These are phyloP conservation scores for Hydrozoanthus gracilis DNA, from an alignment of 92 coral and sea anemone species.

Conservation along the genomic window DNA sequence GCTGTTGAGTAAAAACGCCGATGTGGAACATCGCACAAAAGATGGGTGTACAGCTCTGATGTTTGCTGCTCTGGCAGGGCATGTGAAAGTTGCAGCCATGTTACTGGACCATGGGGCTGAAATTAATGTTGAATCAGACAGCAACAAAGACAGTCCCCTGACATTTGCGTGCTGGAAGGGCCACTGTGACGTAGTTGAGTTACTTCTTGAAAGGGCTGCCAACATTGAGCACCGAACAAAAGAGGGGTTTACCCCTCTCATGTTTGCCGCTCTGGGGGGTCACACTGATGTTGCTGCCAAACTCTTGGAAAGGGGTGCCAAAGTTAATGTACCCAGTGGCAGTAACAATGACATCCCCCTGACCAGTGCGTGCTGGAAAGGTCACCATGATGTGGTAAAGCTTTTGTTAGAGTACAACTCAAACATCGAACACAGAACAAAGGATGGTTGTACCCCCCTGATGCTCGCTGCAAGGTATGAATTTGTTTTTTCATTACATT, in stretches of 20 bases:
- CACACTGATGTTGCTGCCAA: constrained; percentile 98
- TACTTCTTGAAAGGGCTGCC: constrained; percentile 91
- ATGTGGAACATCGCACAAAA: constrained; percentile 98
- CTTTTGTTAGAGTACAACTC: constrained; percentile 92
- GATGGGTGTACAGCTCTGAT: constrained; percentile 99
- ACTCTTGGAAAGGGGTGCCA: constrained; percentile 89
- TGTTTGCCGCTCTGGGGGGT: constrained; percentile 99
- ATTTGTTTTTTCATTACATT: background rate
- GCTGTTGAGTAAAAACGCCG: constrained; percentile 80
- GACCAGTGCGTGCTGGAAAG: constrained; percentile 99
- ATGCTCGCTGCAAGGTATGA: constrained; percentile 92
- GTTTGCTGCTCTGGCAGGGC: constrained; percentile 99
- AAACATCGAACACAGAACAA: constrained; percentile 97
- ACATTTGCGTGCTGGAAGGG: constrained; percentile 99
- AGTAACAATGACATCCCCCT: constrained; percentile 98
- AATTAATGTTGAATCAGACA: constrained; percentile 98
- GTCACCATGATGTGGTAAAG: constrained; percentile 97
- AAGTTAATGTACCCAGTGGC: constrained; percentile 98
- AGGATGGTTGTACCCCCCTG: constrained; percentile 99
- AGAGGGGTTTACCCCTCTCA: constrained; percentile 99
- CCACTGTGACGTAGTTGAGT: constrained; percentile 97
- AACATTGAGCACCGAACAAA: constrained; percentile 99
- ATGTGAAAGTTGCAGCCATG: constrained; percentile 99
- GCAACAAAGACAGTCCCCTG: constrained; percentile 99
- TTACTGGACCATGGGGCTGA: constrained; percentile 92